Percentiles rank a stretch among this genome's conserved stretches.
Evolutionary conservation across 2,888 invertebrate species (phyloP).

Genomic region (Chaitophorus viminalis): DNA sequence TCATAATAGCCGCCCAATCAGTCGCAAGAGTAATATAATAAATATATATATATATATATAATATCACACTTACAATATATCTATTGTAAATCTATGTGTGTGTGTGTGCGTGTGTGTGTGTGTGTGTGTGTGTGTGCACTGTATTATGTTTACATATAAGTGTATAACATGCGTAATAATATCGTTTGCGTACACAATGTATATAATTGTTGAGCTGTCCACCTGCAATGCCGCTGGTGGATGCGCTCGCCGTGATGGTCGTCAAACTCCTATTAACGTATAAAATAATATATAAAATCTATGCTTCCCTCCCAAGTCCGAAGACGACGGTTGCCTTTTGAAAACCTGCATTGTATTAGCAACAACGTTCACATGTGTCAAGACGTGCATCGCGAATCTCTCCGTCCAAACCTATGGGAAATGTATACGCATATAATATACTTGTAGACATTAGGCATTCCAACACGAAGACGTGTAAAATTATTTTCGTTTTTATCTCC

Average conservation of each 20-base stretch:
- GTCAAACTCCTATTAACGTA: conserved; percentile 8
- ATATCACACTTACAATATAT: not conserved
- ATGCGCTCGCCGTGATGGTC: not conserved
- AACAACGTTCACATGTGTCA: conserved; percentile 3
- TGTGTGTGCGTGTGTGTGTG: too few relatives aligned
- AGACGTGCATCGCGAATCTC: conserved; percentile 52
- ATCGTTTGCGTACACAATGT: not conserved
- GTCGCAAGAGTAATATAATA: not conserved
- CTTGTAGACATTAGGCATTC: not conserved
- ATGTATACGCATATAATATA: not conserved
- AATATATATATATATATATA: not conserved
- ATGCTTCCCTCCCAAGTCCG: conserved; percentile 27
- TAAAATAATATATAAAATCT: not conserved
- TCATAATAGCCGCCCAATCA: conserved; percentile 32
- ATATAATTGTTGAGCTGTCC: not conserved
- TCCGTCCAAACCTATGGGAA: conserved; percentile 24
- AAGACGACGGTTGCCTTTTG: conserved; percentile 14
- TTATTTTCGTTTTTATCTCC: not conserved
- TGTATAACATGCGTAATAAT: not conserved
- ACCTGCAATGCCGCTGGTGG: not conserved
- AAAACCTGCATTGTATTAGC: conserved; percentile 12
- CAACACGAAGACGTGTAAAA: conserved; percentile 1
- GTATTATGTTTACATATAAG: not conserved
- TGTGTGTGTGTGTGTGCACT: not conserved
- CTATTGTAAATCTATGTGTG: too few relatives aligned